A percentile compares a stretch with the other conserved stretches of the same genome.
Evolutionary conservation across 2,797 vertebrate species (phyloP).

Genomic region (Ambastaia sidthimunki): DNA sequence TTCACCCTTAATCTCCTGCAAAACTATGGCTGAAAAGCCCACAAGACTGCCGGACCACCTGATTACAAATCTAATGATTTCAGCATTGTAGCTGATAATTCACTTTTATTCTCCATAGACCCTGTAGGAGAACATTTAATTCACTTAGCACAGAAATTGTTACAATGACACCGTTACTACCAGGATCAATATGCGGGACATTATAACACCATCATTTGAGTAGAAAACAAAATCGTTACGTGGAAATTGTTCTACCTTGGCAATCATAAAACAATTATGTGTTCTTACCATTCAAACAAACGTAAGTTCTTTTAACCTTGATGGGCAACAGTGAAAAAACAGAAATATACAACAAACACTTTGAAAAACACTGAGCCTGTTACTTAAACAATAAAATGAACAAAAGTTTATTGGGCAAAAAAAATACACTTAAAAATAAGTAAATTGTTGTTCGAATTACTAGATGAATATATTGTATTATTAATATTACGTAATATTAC

Average conservation of each 20-base stretch:
- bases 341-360: background rate
- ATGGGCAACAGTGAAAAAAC: background rate
- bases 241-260: slow-evolving; percentile 17
- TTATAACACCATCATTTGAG: slow-evolving; percentile 30
- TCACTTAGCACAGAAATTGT: slow-evolving; percentile 47
- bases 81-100: slow-evolving; percentile 38
- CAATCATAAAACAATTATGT: background rate
- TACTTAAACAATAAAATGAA: too few relatives aligned
- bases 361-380: too few relatives aligned
- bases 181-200: slow-evolving; percentile 15
- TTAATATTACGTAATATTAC: too few relatives aligned
- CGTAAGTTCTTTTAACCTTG: background rate
- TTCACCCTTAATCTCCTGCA: slow-evolving; percentile 30
- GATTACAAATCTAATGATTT: slow-evolving; percentile 54
- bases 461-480: too few relatives aligned
- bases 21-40: slow-evolving; percentile 30
- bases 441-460: too few relatives aligned
- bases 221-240: slow-evolving; percentile 29
- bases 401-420: too few relatives aligned
- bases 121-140: slow-evolving; percentile 53
- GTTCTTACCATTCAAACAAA: background rate
- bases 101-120: slow-evolving; percentile 52
- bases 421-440: too few relatives aligned
- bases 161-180: slow-evolving; percentile 6
- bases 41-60: slow-evolving; percentile 50